phyloP scores from a whole-genome alignment of 2,888 invertebrate species.

The Athalia rosae region DNA sequence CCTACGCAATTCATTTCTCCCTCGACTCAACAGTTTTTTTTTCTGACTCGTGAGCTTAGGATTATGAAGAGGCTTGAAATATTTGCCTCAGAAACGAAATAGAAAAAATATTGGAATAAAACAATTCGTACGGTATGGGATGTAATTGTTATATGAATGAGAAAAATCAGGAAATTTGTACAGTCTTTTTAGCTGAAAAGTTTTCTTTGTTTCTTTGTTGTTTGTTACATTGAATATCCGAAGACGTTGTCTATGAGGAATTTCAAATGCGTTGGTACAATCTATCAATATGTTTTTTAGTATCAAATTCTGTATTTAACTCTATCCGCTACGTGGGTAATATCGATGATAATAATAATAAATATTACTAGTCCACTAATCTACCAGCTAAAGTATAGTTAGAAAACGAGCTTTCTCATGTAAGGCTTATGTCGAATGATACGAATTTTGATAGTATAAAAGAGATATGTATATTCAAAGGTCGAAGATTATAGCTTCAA shows the following conservation, averaged over 20 bases:
- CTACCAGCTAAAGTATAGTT: slow-evolving; percentile 37
- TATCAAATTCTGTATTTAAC: slow-evolving; percentile 33
- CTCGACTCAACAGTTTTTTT: background rate
- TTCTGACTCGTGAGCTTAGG: background rate
- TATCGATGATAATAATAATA: slow-evolving; percentile 30
- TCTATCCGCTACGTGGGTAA: slow-evolving; percentile 12
- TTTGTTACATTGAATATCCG: background rate
- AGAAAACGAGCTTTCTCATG: slow-evolving; percentile 44
- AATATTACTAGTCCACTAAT: slow-evolving; percentile 36
- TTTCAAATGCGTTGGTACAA: background rate
- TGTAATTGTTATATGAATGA: background rate
- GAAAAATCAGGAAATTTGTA: slow-evolving; percentile 22
- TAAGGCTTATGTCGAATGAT: slow-evolving; percentile 31
- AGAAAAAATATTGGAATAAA: background rate
- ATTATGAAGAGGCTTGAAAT: background rate
- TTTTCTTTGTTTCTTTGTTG: background rate
- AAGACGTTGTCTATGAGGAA: background rate
- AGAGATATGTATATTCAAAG: slow-evolving; percentile 29
- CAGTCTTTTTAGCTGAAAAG: slow-evolving; percentile 5
- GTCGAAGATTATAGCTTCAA: slow-evolving; percentile 15
- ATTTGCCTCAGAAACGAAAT: slow-evolving; percentile 20
- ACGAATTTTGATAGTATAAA: slow-evolving; percentile 16
- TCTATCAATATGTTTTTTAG: background rate
- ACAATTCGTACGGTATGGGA: too few species aligned
- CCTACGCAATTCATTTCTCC: too few species aligned